These are phyloP conservation scores for Myiothlypis chrysogaster DNA, from an alignment of 2,797 vertebrate species.

Conservation along the genomic window DNA sequence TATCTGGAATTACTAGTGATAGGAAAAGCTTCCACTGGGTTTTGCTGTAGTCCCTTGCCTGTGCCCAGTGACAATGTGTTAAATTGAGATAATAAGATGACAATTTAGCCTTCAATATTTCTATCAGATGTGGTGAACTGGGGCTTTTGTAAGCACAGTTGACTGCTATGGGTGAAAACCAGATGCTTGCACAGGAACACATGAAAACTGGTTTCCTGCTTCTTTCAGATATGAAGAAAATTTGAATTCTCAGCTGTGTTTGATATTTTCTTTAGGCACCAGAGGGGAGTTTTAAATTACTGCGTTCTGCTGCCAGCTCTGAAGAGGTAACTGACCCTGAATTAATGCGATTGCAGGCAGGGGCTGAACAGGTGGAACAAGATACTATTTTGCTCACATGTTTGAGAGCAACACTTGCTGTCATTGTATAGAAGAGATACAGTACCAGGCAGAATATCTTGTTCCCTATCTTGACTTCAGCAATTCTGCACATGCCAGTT, in stretches of 20 bases:
- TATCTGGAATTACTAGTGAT: not conserved
- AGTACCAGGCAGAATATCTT: not conserved
- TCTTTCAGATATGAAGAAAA: constrained; percentile 20
- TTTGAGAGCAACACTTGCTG: constrained; percentile 52
- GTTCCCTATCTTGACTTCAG: not conserved
- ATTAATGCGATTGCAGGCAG: not conserved
- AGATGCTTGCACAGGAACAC: not conserved
- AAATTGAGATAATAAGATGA: not conserved
- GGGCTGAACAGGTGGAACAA: not conserved
- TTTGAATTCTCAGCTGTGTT: constrained; percentile 53
- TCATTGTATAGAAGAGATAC: not conserved
- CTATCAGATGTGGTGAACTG: not conserved
- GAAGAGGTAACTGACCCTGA: constrained; percentile 17
- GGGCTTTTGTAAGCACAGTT: not conserved
- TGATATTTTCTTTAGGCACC: constrained; percentile 39
- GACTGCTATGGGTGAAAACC: not conserved
- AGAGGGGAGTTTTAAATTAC: constrained; percentile 46
- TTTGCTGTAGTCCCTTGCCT: not conserved
- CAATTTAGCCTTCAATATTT: not conserved
- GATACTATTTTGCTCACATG: not conserved
- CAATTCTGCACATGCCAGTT: not conserved
- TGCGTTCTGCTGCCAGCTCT: not conserved
- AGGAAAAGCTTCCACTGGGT: not conserved
- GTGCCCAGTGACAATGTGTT: not conserved
- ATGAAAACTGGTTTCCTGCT: not conserved